phyloP scores from a whole-genome alignment of 2,888 invertebrate genomes.

The Temnothorax rugatulus region DNA sequence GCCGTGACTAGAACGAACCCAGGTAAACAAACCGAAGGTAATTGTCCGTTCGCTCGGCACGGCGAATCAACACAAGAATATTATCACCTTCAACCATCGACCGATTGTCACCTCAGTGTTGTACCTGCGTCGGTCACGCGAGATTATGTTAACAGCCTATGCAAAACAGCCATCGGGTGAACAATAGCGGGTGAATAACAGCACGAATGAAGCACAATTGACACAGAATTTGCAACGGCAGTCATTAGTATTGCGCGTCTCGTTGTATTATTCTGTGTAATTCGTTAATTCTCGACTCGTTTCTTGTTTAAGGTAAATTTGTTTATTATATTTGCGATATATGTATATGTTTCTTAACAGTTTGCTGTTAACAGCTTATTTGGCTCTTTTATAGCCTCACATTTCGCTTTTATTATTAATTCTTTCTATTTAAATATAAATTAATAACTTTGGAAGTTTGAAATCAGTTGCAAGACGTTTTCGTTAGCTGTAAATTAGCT shows the following conservation, averaged over 20 bases:
- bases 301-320: not conserved
- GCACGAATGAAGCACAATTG: not conserved
- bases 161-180: not conserved
- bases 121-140: not conserved
- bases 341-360: not conserved
- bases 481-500: not conserved
- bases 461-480: not conserved
- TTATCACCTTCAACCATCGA: not conserved
- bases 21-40: not conserved
- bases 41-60: not conserved
- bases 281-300: not conserved
- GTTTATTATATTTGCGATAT: not conserved
- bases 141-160: not conserved
- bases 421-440: not conserved
- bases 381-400: not conserved
- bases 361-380: not conserved
- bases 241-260: not conserved
- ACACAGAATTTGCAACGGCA: not conserved
- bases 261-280: not conserved
- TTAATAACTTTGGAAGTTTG: not conserved
- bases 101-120: not conserved
- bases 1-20: constrained; percentile 2
- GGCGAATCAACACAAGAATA: not conserved
- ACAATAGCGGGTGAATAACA: not conserved
- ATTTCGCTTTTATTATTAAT: not conserved